Evolutionary conservation across 2,888 invertebrate genomes (phyloP), one percentile per base, ranked within the genome.

Genomic region (Ichneumoninae sp.): DNA sequence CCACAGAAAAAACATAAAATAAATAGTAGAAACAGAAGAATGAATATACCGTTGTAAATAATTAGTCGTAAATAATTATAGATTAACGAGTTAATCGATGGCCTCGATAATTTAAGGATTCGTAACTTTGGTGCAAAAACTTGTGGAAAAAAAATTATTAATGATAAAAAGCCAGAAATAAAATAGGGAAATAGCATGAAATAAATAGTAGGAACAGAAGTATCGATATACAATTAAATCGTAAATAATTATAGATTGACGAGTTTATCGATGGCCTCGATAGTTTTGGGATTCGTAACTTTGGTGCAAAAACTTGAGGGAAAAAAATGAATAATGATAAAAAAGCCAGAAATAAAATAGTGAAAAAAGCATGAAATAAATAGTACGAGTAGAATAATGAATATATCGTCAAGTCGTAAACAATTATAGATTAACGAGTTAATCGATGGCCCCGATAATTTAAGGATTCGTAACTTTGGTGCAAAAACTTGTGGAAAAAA

Each of bases 281-380:
- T 78, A 33, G 66, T 72, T 75, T 80, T 65, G 84, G 47, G 77
- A 81, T 84, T 74, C 66, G 47, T 57, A 50, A 70, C 81, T 81
- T 78, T 81, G 69, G 52, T 44, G 40, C 22, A 1, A 22, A 22
- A 22, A 22, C 22, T 22, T 22, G 22, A 22, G 22, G 22, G 1
- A 22, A 22, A 22, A 22, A 22, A 22, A 22, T 1, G 1, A 22
- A 1, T 22, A 22, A 1, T 22, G 22, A 22, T 1, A 22, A 0
- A 1, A 22, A 22, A 22, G 22, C 22, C 22, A 22, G 22, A 1
- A 0, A 22, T 22, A 22, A 22, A 22, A 22, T 22, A 22, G 22
- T 22, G 22, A 22, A 22, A 22, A 22, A 22, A 26, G 26, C 26
- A 26, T 26, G 26, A 26, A 26, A 26, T 26, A 26, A 26, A 26